Percentiles rank a stretch among this genome's conserved stretches.
Conservation (phyloP, 1,140 invertebrate species). For the Pteromalus puparum region DNA sequence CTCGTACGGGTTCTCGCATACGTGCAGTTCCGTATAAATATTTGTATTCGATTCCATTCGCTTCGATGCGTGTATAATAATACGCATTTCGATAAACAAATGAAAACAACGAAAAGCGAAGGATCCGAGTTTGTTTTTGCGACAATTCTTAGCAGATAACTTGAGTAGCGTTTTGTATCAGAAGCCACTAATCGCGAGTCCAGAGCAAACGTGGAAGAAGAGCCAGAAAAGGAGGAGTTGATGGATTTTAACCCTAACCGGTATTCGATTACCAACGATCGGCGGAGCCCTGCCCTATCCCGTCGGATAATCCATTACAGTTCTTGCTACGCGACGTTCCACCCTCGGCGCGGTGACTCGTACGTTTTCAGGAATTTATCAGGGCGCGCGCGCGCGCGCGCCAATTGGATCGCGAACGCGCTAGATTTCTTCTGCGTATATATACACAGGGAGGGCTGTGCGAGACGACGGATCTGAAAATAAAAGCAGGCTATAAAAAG, state of each 20-base stretch:
- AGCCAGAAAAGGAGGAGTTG: constrained; percentile 61
- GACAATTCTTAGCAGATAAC: not conserved
- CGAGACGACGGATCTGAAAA: not conserved
- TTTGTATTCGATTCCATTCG: too few relatives aligned
- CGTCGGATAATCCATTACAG: constrained; percentile 68
- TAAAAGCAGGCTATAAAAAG: constrained; percentile 10
- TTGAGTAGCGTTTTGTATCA: not conserved
- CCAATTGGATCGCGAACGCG: constrained; percentile 66
- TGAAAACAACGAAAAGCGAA: too few relatives aligned
- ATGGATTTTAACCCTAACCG: constrained; percentile 71
- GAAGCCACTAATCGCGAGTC: not conserved
- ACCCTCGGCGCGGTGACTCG: constrained; percentile 60
- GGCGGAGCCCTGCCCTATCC: constrained; percentile 51
- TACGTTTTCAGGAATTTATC: constrained; percentile 70
- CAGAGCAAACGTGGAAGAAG: not conserved
- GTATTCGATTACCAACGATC: constrained; percentile 69
- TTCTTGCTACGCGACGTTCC: constrained; percentile 18
- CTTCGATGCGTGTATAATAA: too few relatives aligned
- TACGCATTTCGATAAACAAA: too few relatives aligned
- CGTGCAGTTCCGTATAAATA: too few relatives aligned
- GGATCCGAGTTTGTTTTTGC: too few relatives aligned
- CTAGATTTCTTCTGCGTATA: constrained; percentile 53
- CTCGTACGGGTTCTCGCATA: too few relatives aligned
- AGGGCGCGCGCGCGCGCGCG: constrained; percentile 38
- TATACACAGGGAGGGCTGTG: not conserved